Conservation (phyloP, 2,113 vertebrate species). For the Brachirus orientalis region DNA sequence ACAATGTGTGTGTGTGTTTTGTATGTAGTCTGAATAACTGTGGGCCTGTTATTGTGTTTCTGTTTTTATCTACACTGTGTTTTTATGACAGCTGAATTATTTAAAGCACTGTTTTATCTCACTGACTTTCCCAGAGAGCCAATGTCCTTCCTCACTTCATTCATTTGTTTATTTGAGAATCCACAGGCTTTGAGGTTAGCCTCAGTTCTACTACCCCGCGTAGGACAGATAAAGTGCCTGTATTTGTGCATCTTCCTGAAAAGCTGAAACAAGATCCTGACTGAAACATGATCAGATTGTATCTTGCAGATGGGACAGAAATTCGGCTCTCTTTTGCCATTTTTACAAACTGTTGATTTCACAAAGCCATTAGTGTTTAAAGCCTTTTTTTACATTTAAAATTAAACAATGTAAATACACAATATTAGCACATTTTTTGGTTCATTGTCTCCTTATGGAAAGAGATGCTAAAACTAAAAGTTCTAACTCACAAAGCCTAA, state of each 20-base stretch:
- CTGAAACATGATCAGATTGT: no score
- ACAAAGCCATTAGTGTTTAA: neutral
- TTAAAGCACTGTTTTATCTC: slow-evolving; percentile 43
- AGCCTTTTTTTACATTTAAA: neutral
- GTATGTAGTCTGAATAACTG: slow-evolving; percentile 14
- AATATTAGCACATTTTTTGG: neutral
- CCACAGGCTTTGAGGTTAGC: neutral
- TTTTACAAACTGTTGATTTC: slow-evolving; percentile 1
- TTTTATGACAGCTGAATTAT: slow-evolving; percentile 29
- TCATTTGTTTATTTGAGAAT: neutral
- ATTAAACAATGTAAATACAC: slow-evolving; percentile 25
- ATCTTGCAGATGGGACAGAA: neutral
- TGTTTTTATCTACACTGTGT: slow-evolving; percentile 12
- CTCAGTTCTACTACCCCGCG: neutral
- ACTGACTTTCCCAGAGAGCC: neutral
- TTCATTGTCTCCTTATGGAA: neutral
- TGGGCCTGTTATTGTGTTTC: slow-evolving; percentile 23
- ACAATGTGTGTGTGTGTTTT: neutral
- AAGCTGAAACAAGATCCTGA: neutral
- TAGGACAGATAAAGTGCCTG: neutral
- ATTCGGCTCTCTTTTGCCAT: neutral
- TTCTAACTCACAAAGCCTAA: no score
- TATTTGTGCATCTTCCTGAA: slow-evolving; percentile 11
- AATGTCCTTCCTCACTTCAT: neutral
- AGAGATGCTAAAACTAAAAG: no score